A percentile compares a stretch with the other conserved stretches of the same genome.
These are phyloP conservation scores for Kryptolebias marmoratus DNA, from an alignment of 2,113 vertebrate species.

Conservation along the genomic window DNA sequence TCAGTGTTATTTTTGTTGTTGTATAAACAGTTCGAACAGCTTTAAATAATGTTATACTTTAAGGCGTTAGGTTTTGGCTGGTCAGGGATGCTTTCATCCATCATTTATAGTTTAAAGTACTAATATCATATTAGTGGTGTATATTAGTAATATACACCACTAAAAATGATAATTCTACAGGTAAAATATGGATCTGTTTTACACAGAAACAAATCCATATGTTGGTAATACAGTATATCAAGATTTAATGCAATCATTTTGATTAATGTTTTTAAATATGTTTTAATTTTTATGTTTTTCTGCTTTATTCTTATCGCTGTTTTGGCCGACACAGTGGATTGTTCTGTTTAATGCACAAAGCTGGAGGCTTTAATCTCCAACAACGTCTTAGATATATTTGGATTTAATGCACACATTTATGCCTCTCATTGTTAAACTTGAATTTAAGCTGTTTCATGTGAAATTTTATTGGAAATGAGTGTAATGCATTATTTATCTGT, in stretches of 20 bases:
- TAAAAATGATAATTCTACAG: too few relatives aligned
- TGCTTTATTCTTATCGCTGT: slow-evolving; percentile 31
- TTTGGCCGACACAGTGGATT: neutral
- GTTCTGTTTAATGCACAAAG: slow-evolving; percentile 14
- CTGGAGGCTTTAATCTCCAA: slow-evolving; percentile 24
- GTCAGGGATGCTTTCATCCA: too few relatives aligned
- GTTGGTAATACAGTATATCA: too few relatives aligned
- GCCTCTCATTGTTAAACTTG: slow-evolving; percentile 47
- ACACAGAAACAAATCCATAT: too few relatives aligned
- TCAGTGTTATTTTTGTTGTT: neutral
- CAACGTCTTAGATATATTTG: slow-evolving; percentile 25
- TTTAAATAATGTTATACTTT: too few relatives aligned
- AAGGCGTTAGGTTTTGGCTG: too few relatives aligned
- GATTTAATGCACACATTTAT: slow-evolving; percentile 43
- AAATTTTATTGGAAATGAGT: too few relatives aligned
- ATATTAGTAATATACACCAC: too few relatives aligned
- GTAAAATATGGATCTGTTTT: too few relatives aligned
- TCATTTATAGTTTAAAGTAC: too few relatives aligned
- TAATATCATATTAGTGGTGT: too few relatives aligned
- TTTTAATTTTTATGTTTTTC: slow-evolving; percentile 51
- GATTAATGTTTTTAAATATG: neutral
- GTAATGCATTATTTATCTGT: slow-evolving; percentile 2
- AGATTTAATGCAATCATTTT: too few relatives aligned
- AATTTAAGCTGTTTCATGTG: slow-evolving; percentile 37
- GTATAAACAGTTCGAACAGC: neutral